Evolutionary conservation across 2,888 invertebrate species (phyloP), one percentile per base, ranked within the genome.

Genomic region (Campoplex capitator): DNA sequence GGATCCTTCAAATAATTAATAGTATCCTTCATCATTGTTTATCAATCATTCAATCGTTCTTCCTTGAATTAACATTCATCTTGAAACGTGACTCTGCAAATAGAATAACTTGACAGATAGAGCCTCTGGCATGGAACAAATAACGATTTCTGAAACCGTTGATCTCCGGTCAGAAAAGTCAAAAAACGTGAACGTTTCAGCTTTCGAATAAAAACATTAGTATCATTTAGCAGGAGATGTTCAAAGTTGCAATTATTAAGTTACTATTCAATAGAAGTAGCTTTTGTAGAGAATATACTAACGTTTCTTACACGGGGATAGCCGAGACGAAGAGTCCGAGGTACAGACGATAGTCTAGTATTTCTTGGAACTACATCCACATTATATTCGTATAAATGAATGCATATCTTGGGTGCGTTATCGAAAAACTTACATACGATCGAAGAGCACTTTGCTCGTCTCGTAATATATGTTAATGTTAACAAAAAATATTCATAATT

Each of bases 1-100:
- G 98, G 97, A 92, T 97, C 97, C 93, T 97, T 97, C 81, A 98
- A 95, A 92, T 96, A 96, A 91, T 97, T 96, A 92, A 97, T 95
- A 16, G 88, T 88, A 38, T 86, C 76, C 35, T 77, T 75, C 74
- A 89, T 85, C 89, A 89, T 90, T 56, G 13, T 78, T 56, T 13
- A n/a, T 56, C 68, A 56, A 3, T 51, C 65, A 73, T 76, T 74
- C 54, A 71, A 78, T 84, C 58, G n/a, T 70, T 78, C 3, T n/a
- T 48, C 77, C 48, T 78, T 8, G 70, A 70, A 68, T 23, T 23
- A 70, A 74, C 62, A 32, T 76, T n/a, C 86, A 85, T 88, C 65
- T 58, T 84, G 83, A 13, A 68, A 58, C 32, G 23, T 28, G 38
- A 71, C 45, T n/a, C 62, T 62, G 67, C 74, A 83, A 76, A 54